Percentiles rank a stretch among this genome's conserved stretches.
Conservation (phyloP, 1,140 invertebrate species). For the Harlomillsia oculata region DNA sequence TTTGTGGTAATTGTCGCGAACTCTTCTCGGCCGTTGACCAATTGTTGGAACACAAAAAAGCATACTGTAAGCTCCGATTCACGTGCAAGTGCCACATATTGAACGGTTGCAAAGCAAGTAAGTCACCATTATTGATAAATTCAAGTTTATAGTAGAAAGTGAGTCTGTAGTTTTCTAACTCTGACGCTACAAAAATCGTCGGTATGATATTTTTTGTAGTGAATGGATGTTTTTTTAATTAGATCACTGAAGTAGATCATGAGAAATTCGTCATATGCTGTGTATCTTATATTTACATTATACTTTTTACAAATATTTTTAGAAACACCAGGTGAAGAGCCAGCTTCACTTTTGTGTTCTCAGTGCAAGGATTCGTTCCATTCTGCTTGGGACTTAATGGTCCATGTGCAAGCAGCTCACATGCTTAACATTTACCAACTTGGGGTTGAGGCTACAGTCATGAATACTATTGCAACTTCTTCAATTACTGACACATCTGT, state of each 20-base stretch:
- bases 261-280: too few relatives aligned
- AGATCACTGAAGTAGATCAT: too few relatives aligned
- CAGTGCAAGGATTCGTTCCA: slow-evolving; percentile 66
- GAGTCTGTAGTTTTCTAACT: too few relatives aligned
- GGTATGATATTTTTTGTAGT: too few relatives aligned
- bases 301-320: too few relatives aligned
- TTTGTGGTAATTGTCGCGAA: slow-evolving; percentile 77
- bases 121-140: too few relatives aligned
- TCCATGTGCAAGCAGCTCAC: slow-evolving; percentile 63
- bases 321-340: slow-evolving; percentile 38
- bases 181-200: too few relatives aligned
- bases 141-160: too few relatives aligned
- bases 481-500: not conserved
- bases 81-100: slow-evolving; percentile 66
- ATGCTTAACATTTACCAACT: slow-evolving; percentile 73
- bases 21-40: slow-evolving; percentile 70
- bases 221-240: too few relatives aligned
- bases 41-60: slow-evolving; percentile 74
- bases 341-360: slow-evolving; percentile 56
- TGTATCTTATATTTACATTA: too few relatives aligned
- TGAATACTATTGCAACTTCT: not conserved
- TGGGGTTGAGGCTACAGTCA: slow-evolving; percentile 3
- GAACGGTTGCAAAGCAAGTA: slow-evolving; percentile 41
- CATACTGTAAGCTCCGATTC: slow-evolving; percentile 72
- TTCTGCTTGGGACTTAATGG: slow-evolving; percentile 69